A percentile compares a stretch with the other conserved stretches of the same genome.
Conservation (phyloP, 1,140 invertebrate genomes). For the Drosophila leontia region DNA sequence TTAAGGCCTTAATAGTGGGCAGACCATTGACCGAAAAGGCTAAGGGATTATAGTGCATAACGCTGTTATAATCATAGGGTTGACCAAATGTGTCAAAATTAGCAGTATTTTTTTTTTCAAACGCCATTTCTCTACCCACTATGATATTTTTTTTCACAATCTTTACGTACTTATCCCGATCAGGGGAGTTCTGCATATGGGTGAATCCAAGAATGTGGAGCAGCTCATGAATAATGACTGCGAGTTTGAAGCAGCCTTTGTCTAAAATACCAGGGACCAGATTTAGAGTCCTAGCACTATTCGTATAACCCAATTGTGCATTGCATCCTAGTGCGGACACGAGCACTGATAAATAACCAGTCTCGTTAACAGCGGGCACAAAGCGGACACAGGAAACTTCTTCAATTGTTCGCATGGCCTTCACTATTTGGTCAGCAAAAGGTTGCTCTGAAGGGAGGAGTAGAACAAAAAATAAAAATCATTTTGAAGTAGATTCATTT, state of each 20-base stretch:
- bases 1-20: conserved; percentile 88
- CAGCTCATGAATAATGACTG: conserved; percentile 80
- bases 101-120: conserved; percentile 85
- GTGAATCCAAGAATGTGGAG: conserved; percentile 86
- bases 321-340: conserved; percentile 77
- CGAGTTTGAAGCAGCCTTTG: conserved; percentile 73
- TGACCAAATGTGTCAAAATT: conserved; percentile 84
- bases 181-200: conserved; percentile 90
- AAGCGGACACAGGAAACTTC: conserved; percentile 72
- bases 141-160: conserved; percentile 89
- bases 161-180: conserved; percentile 89
- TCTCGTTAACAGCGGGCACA: conserved; percentile 36
- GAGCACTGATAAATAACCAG: conserved; percentile 37
- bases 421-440: conserved; percentile 39
- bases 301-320: conserved; percentile 85
- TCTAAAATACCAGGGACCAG: conserved; percentile 40
- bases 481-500: background rate
- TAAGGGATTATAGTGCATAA: conserved; percentile 89
- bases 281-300: conserved; percentile 82
- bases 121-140: conserved; percentile 86
- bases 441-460: background rate
- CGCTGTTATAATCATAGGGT: conserved; percentile 88
- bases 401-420: conserved; percentile 76
- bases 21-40: conserved; percentile 91
- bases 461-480: background rate